phyloP scores from a whole-genome alignment of 2,888 invertebrate species.

The Dione vanillae region DNA sequence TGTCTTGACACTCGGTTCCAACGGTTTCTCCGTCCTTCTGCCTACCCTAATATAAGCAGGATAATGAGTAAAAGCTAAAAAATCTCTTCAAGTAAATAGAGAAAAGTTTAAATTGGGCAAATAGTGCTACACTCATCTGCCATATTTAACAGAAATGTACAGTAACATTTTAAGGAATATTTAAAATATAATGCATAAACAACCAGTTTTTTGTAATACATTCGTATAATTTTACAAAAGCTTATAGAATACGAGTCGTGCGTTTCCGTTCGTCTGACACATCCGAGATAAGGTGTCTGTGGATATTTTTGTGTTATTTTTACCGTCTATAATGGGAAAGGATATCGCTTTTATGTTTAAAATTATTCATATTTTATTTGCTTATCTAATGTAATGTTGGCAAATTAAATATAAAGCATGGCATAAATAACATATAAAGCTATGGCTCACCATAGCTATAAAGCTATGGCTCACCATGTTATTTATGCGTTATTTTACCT shows the following conservation, averaged over 20 bases:
- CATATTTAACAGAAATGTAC: background rate
- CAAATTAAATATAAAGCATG: too few species aligned
- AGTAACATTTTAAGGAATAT: conserved; percentile 1
- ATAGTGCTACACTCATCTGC: background rate
- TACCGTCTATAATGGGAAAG: background rate
- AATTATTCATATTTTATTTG: background rate
- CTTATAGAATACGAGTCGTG: conserved; percentile 2
- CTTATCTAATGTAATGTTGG: too few species aligned
- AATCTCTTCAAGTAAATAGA: background rate
- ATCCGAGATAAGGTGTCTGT: conserved; percentile 27
- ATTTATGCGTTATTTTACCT: too few species aligned
- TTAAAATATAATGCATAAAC: background rate
- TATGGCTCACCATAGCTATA: too few species aligned
- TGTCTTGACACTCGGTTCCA: background rate
- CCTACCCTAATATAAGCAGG: background rate
- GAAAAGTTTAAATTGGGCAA: background rate
- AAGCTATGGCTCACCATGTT: too few species aligned
- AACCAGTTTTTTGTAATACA: background rate
- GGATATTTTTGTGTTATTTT: conserved; percentile 22
- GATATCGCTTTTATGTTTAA: background rate
- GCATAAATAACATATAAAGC: too few species aligned
- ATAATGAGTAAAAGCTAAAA: background rate
- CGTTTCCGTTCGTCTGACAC: conserved; percentile 28
- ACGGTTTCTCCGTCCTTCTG: too few species aligned
- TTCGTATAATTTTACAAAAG: background rate